Conservation (phyloP, 2,797 vertebrate species). For the Malurus leucopterus region DNA sequence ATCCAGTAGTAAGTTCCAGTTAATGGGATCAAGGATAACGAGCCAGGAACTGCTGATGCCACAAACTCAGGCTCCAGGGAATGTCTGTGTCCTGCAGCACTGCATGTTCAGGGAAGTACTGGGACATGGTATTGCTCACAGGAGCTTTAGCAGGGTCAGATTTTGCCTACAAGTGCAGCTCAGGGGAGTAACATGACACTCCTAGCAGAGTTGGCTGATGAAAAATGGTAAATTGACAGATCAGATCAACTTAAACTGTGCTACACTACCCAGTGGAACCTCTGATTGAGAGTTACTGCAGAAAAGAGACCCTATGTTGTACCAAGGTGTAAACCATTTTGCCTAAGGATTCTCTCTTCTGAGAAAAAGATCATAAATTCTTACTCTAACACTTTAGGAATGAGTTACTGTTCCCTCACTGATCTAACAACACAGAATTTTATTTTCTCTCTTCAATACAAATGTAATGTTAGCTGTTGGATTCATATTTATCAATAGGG, state of each 20-base stretch:
- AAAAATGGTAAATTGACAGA: not conserved
- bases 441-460: not conserved
- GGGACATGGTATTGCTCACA: accelerated
- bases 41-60: not conserved
- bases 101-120: not conserved
- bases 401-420: not conserved
- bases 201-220: not conserved
- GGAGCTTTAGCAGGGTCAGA: not conserved
- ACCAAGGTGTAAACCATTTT: not conserved
- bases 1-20: not conserved
- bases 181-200: not conserved
- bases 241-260: not conserved
- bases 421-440: not conserved
- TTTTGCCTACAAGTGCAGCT: not conserved
- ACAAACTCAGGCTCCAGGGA: no score
- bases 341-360: not conserved
- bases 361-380: not conserved
- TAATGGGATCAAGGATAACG: not conserved
- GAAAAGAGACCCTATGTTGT: not conserved
- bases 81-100: no score
- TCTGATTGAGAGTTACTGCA: not conserved
- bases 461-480: not conserved
- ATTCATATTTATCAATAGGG: not conserved
- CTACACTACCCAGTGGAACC: not conserved
- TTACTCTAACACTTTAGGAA: not conserved